phyloP scores from a whole-genome alignment of 2,888 invertebrate species.

The Caenorhabditis angaria region DNA sequence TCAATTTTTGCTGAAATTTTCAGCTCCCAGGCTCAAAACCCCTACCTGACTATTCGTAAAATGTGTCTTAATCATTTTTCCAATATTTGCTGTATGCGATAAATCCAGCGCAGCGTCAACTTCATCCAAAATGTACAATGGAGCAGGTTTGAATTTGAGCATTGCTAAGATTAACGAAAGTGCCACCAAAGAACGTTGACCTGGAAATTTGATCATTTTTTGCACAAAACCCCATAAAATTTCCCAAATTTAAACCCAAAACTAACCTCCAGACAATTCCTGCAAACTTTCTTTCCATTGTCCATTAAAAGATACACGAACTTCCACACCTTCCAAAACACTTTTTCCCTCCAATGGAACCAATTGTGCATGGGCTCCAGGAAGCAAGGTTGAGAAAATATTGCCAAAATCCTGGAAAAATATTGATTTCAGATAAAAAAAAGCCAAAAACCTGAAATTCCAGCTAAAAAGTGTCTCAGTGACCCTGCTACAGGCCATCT shows the following conservation, averaged over 20 bases:
- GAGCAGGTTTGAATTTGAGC: slow-evolving; percentile 95
- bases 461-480: slow-evolving; percentile 45
- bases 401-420: slow-evolving; percentile 83
- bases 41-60: slow-evolving; percentile 86
- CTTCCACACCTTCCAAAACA: slow-evolving; percentile 88
- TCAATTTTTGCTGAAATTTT: slow-evolving; percentile 15
- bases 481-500: background rate
- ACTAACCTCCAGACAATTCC: slow-evolving; percentile 94
- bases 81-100: slow-evolving; percentile 98
- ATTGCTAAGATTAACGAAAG: slow-evolving; percentile 93
- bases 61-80: slow-evolving; percentile 88
- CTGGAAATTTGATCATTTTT: slow-evolving; percentile 17
- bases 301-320: slow-evolving; percentile 87
- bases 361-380: slow-evolving; percentile 89
- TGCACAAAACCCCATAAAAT: background rate
- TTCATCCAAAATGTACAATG: slow-evolving; percentile 97
- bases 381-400: slow-evolving; percentile 89
- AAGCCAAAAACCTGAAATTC: too few species aligned
- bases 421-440: background rate
- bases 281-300: slow-evolving; percentile 94
- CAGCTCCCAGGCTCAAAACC: background rate
- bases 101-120: slow-evolving; percentile 95
- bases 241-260: background rate
- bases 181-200: slow-evolving; percentile 84
- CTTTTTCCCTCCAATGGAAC: slow-evolving; percentile 80